phyloP scores from a whole-genome alignment of 2,888 invertebrate genomes.

The Plagiodera versicolora region DNA sequence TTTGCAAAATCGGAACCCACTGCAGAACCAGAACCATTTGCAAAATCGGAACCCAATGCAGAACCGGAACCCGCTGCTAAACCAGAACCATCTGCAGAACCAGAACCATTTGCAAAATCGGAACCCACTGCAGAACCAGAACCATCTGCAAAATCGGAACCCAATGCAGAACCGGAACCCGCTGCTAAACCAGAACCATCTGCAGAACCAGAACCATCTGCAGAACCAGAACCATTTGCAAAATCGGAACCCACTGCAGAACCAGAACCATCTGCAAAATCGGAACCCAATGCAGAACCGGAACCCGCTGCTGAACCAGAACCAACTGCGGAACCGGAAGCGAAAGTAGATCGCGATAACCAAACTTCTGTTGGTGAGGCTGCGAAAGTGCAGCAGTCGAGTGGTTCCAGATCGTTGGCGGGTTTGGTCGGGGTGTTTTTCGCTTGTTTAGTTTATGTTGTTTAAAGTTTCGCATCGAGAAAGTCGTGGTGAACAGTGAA shows the following conservation, averaged over 20 bases:
- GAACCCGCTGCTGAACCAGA: constrained; percentile 26
- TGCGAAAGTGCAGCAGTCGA: constrained; percentile 4
- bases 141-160: constrained; percentile 8
- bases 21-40: constrained; percentile 11
- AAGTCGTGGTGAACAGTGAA: too few species aligned
- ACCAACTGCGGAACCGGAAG: too few species aligned
- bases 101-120: background rate
- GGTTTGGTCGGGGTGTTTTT: constrained; percentile 16
- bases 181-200: constrained; percentile 3
- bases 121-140: constrained; percentile 9
- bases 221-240: constrained; percentile 3
- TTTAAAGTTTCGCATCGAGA: too few species aligned
- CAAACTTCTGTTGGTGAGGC: constrained; percentile 7
- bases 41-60: constrained; percentile 22
- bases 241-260: constrained; percentile 9
- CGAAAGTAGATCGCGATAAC: constrained; percentile 4
- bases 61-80: constrained; percentile 21
- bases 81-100: constrained; percentile 14
- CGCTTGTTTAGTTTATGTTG: constrained; percentile 15
- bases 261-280: constrained; percentile 20
- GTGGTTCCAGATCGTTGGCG: constrained; percentile 1
- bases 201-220: background rate
- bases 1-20: background rate
- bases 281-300: too few species aligned
- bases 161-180: constrained; percentile 9